phyloP scores from a whole-genome alignment of 2,113 vertebrate genomes.

The Notothenia coriiceps region DNA sequence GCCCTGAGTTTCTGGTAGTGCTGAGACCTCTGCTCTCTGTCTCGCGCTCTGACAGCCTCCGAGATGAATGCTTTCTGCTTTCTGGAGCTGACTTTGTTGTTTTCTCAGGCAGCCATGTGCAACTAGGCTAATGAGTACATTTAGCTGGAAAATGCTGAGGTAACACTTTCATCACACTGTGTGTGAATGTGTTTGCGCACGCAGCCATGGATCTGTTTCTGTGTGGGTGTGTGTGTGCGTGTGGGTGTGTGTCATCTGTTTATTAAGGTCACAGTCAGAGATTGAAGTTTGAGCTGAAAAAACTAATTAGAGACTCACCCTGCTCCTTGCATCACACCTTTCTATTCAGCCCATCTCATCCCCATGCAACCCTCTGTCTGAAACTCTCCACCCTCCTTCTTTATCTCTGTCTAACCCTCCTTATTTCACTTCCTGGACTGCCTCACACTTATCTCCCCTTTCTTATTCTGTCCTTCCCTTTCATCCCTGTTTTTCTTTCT shows the following conservation, averaged over 20 bases:
- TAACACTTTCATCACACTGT: constrained; percentile 80
- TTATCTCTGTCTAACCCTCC: not conserved
- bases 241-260: constrained; percentile 69
- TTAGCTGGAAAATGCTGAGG: constrained; percentile 83
- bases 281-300: constrained; percentile 73
- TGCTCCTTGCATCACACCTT: constrained; percentile 77
- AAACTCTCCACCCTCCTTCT: not conserved
- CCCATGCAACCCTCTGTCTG: constrained; percentile 35
- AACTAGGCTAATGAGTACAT: constrained; percentile 86
- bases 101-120: constrained; percentile 84
- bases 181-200: constrained; percentile 9
- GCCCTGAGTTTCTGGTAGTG: constrained; percentile 63
- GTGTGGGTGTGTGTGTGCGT: constrained; percentile 21
- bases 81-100: constrained; percentile 83
- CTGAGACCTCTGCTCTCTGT: constrained; percentile 81
- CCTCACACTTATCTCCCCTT: constrained; percentile 9
- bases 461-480: constrained; percentile 1
- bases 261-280: constrained; percentile 80
- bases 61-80: constrained; percentile 81
- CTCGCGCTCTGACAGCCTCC: constrained; percentile 75
- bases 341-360: constrained; percentile 31
- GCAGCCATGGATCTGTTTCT: not conserved
- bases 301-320: constrained; percentile 74
- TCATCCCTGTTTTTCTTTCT: not conserved
- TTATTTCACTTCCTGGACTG: not conserved